Percentiles rank a stretch among this genome's conserved stretches.
These are phyloP conservation scores for Cyanoramphus novaezelandiae DNA, from an alignment of 2,113 vertebrate species.

Conservation along the genomic window DNA sequence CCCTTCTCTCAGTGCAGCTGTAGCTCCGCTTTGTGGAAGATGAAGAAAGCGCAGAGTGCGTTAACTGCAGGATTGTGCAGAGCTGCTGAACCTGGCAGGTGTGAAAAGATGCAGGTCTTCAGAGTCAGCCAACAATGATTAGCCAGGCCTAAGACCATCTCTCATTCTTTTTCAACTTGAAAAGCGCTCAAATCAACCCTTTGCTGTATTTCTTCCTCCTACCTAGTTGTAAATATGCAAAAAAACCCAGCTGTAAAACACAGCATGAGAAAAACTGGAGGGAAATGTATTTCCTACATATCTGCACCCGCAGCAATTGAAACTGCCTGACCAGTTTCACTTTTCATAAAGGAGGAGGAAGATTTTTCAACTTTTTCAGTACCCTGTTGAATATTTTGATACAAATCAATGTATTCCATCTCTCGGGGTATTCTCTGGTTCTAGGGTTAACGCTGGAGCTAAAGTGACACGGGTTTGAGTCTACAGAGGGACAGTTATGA, in stretches of 20 bases:
- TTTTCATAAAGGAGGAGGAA: neutral
- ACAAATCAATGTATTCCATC: neutral
- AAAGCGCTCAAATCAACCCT: neutral
- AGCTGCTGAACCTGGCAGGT: neutral
- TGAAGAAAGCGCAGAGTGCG: neutral
- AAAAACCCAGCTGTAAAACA: neutral
- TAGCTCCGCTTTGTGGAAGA: constrained; percentile 80
- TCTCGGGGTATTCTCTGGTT: neutral
- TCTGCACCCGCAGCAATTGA: neutral
- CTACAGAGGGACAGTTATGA: neutral
- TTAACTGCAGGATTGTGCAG: neutral
- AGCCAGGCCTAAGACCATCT: neutral
- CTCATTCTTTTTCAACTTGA: neutral
- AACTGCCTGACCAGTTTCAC: neutral
- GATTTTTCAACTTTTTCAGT: neutral
- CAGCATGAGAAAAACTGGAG: neutral
- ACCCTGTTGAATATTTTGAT: neutral
- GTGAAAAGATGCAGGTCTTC: neutral
- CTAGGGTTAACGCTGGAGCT: neutral
- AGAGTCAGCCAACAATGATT: neutral
- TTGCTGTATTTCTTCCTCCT: neutral
- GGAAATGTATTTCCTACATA: neutral
- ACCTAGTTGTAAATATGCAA: neutral
- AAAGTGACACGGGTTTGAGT: neutral
- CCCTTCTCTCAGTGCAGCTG: constrained; percentile 47